Base-by-base conservation (phyloP, 2,888 invertebrate species). In the Melanchra persicariae region DNA sequence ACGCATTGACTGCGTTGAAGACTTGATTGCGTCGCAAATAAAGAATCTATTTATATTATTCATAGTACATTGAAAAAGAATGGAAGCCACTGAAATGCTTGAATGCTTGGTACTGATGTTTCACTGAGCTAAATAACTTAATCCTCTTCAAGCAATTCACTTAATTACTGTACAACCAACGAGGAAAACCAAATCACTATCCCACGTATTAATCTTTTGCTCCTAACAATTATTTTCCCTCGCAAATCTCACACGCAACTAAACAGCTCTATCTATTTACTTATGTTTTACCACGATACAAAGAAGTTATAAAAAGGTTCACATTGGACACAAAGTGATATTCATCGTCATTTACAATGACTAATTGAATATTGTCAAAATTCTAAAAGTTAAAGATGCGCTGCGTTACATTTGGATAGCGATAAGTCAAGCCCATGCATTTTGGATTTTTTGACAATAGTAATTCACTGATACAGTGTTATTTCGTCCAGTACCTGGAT, bases 171-270 rank as follows among this genome's bases (percentile, higher is more conserved):
- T 40, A 61, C 40, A 70, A 45, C 34, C 45, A 64, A 71, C 58
- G 57, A 68, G 58, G 59, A 63, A 72, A 79, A 74, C 59, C 54
- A 64, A 82, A 72, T 79, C 71, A 67, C 72, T 63, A 58, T 70
- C 55, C 67, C 70, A 59, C 73, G 75, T 76, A 76, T 77, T 79
- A 77, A 78, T 79, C 74, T 79, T 72, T 68, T 65, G 72, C 72
- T 82, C 43, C 70, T 59, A 70, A 77, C 81, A 84, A 84, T 81
- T 83, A 83, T 79, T 75, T 81, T 75, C 70, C 75, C 63, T 30
- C 68, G 79, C 70, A 70, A 85, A 85, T 81, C 75, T 77, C 70
- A 70, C 84, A 83, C 85, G 85, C 85, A 83, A 81, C 74, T 69
- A 58, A 77, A 83, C 83, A 78, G 70, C 82, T 79, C 72, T 70